These are phyloP conservation scores for Diaperis boleti DNA, from an alignment of 2,888 invertebrate species.

Conservation along the genomic window DNA sequence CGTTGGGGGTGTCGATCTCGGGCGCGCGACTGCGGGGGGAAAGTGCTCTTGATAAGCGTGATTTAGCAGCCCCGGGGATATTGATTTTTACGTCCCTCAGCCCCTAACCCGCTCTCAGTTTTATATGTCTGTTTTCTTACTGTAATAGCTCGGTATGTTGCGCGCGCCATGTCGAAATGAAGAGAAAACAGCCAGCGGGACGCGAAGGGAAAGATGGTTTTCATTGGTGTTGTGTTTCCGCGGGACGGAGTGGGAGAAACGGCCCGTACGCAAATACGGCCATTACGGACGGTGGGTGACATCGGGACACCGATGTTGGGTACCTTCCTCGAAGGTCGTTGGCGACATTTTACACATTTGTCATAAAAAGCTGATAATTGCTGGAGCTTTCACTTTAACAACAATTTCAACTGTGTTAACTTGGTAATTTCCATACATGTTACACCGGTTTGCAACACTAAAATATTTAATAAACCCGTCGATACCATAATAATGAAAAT, in stretches of 20 bases:
- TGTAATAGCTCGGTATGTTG: constrained; percentile 69
- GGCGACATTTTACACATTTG: not conserved
- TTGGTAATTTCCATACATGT: too few relatives aligned
- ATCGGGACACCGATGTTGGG: not conserved
- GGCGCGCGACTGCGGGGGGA: constrained; percentile 58
- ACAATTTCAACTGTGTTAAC: too few relatives aligned
- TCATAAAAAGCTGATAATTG: too few relatives aligned
- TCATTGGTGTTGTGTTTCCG: constrained; percentile 66
- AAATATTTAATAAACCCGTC: too few relatives aligned
- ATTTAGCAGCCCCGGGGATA: constrained; percentile 83
- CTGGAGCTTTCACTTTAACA: too few relatives aligned
- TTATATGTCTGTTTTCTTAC: constrained; percentile 71
- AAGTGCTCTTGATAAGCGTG: constrained; percentile 73
- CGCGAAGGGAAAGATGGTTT: constrained; percentile 63
- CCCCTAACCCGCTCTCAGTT: constrained; percentile 67
- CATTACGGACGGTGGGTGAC: constrained; percentile 58
- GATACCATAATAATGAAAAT: too few relatives aligned
- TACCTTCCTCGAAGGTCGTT: not conserved
- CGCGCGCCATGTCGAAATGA: constrained; percentile 66
- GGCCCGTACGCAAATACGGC: constrained; percentile 65
- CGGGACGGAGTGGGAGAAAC: constrained; percentile 56
- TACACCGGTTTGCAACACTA: too few relatives aligned
- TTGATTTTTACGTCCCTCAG: constrained; percentile 68
- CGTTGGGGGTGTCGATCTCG: constrained; percentile 52
- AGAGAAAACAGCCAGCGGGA: constrained; percentile 64